Percentiles rank a stretch among this genome's conserved stretches.
These are phyloP conservation scores for Baccha elongata DNA, from an alignment of 2,888 invertebrate genomes.

Conservation along the genomic window DNA sequence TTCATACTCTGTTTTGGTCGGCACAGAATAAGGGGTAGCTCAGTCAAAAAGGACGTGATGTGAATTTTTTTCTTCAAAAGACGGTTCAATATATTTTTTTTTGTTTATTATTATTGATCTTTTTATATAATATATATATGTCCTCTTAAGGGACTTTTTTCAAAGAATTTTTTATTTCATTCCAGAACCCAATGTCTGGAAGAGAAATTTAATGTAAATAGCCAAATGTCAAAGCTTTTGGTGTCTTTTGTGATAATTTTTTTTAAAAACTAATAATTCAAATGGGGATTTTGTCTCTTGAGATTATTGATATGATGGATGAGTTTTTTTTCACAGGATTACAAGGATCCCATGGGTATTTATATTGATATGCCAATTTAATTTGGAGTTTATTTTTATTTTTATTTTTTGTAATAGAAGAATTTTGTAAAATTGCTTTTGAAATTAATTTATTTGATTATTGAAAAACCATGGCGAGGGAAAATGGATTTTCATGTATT, in stretches of 20 bases:
- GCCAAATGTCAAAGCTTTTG: conserved; percentile 32
- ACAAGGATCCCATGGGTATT: neutral
- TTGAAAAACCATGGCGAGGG: no score
- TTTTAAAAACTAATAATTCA: conserved; percentile 50
- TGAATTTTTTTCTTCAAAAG: conserved; percentile 44
- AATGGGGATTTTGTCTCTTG: conserved; percentile 15
- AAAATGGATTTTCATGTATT: no score
- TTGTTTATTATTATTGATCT: conserved; percentile 3
- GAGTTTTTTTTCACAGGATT: neutral
- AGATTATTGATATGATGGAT: conserved; percentile 14
- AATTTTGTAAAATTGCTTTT: no score
- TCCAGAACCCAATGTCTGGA: neutral
- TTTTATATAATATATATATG: no score
- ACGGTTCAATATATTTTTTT: conserved; percentile 7
- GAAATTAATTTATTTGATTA: no score
- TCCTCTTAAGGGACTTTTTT: neutral
- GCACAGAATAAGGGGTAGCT: conserved; percentile 10
- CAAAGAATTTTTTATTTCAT: neutral
- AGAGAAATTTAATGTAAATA: neutral
- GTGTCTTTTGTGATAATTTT: conserved; percentile 43
- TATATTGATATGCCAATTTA: neutral
- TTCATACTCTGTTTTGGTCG: neutral
- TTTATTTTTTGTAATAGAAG: no score
- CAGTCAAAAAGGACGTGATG: conserved; percentile 52
- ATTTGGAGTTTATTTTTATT: neutral